Base-by-base conservation (phyloP, 2,888 invertebrate genomes). In the Stenolophus ochropezus region DNA sequence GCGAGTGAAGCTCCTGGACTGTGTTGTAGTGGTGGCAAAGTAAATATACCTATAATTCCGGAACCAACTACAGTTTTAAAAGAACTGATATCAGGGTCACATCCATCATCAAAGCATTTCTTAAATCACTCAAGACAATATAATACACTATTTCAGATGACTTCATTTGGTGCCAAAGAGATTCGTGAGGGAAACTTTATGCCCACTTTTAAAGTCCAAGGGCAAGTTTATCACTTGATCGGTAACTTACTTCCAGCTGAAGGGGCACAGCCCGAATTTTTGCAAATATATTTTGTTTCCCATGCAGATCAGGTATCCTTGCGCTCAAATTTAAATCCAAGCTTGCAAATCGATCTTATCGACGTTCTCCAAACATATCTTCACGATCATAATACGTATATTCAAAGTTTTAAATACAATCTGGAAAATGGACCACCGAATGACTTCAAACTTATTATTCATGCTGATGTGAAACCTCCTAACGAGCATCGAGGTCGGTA, bases 71-170 rank as follows among this genome's bases (percentile, higher is more conserved):
- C 80, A 74, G 76, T 51, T 81, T 81, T 83, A 49, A 53, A 56
- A 73, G 73, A 65, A 42, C 65, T 81, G 79, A 33, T 80, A 42
- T 21, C 65, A n/a, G 80, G 83, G n/a, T 25, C 80, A 47, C 53
- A 79, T 18, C 27, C 27, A 0, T 53, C 77, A 77, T 76, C 76
- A 6, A 56, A 58, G 11, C 25, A 75, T 6, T 75, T 75, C 16
- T 18, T 75, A 6, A 2, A 14, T 4, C 20, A 47, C 21, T 51
- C n/a, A 6, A 11, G 51, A 5, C 75, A 49, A 75, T 79, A 79
- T 73, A 79, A 79, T 27, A 3, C 14, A 4, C 6, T 20, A 18
- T 85, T 85, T 56, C 85, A 85, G 83, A 85, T 85, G 84, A 85
- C 84, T 8, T 83, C 82, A 21, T 83, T 83, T 58, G 83, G 83